A percentile compares a stretch with the other conserved stretches of the same genome.
Evolutionary conservation across 2,888 invertebrate species (phyloP).

Genomic region (Heliconius hortense): DNA sequence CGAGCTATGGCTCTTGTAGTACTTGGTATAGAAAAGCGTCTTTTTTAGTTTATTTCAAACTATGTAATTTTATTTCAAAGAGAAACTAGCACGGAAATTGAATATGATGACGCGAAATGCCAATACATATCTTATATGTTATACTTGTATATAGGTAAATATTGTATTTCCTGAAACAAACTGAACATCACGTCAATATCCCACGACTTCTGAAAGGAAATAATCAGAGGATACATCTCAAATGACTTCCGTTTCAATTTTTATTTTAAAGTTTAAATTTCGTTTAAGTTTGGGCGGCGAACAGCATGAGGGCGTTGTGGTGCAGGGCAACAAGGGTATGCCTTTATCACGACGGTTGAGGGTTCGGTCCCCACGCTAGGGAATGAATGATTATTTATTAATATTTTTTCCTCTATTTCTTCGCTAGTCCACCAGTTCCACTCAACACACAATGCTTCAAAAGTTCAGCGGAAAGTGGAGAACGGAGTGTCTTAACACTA

Average conservation of each 20-base stretch:
- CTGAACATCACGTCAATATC: not conserved
- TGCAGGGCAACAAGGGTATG: not conserved
- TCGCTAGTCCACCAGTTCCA: too few species aligned
- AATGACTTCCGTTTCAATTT: not conserved
- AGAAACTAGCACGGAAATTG: conserved; percentile 1
- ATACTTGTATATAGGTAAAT: not conserved
- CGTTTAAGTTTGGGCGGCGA: too few species aligned
- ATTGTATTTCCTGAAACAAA: not conserved
- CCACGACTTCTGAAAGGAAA: not conserved
- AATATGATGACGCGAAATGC: not conserved
- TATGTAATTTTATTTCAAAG: not conserved
- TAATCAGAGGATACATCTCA: not conserved
- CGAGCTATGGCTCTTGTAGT: not conserved
- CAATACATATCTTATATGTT: not conserved
- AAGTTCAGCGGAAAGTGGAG: too few species aligned
- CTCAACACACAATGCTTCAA: too few species aligned
- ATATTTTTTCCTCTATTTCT: too few species aligned
- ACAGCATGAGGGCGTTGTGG: not conserved
- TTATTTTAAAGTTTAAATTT: not conserved
- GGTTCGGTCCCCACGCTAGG: too few species aligned
- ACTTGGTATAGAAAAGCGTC: not conserved
- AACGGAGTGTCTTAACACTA: too few species aligned
- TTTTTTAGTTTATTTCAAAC: not conserved
- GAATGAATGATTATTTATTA: too few species aligned
- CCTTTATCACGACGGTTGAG: too few species aligned